phyloP scores from a whole-genome alignment of 2,797 vertebrate genomes.

The Malacoraja senta region DNA sequence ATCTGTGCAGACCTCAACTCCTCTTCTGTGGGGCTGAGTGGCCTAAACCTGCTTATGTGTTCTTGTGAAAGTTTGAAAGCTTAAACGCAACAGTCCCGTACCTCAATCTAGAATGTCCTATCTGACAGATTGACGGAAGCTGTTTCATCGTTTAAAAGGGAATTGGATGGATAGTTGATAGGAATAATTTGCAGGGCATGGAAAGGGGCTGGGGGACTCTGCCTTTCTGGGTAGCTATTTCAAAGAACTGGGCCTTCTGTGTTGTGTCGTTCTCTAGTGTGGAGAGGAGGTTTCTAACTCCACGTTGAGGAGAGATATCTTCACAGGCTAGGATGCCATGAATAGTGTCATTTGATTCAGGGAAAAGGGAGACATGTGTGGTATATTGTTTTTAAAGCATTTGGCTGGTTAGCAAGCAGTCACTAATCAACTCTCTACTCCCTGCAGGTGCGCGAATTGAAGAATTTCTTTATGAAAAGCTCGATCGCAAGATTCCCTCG shows the following conservation, averaged over 20 bases:
- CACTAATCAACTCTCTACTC: not conserved
- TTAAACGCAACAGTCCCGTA: no score
- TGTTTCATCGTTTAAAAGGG: no score
- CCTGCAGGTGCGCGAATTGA: constrained; percentile 78
- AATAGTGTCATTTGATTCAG: not conserved
- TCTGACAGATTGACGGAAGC: no score
- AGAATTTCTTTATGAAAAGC: constrained; percentile 89
- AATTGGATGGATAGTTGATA: no score
- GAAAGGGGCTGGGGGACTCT: not conserved
- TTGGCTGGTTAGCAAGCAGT: not conserved
- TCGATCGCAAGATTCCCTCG: constrained; percentile 82
- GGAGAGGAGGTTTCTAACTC: not conserved
- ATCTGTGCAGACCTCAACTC: no score
- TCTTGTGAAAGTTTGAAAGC: no score
- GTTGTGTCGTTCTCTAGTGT: not conserved
- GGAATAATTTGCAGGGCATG: no score
- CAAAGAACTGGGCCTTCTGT: not conserved
- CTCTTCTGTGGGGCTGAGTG: no score
- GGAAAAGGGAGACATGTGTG: not conserved
- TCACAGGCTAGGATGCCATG: not conserved
- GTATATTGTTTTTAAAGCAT: not conserved
- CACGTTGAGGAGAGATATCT: not conserved
- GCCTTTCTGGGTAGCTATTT: not conserved
- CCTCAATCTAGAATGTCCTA: no score
- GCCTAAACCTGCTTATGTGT: no score